These are phyloP conservation scores for Lasioglossum lativentre DNA, from an alignment of 2,888 invertebrate genomes.

Conservation along the genomic window DNA sequence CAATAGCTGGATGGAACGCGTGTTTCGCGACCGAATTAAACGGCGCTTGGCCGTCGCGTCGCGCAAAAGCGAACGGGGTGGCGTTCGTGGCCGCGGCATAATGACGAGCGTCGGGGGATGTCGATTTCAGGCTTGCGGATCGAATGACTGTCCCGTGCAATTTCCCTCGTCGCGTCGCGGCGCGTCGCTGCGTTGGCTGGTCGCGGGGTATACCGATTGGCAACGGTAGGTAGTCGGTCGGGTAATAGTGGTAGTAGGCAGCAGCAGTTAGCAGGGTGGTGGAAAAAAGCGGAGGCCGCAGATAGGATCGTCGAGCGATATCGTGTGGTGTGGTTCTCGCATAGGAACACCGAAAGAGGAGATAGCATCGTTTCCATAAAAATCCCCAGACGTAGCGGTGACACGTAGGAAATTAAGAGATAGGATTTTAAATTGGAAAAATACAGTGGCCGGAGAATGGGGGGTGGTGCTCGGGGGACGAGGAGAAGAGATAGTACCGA, in stretches of 20 bases:
- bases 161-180: slow-evolving; percentile 66
- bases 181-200: neutral
- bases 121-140: slow-evolving; percentile 56
- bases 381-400: slow-evolving; percentile 80
- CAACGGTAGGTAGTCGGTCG: neutral
- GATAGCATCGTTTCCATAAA: slow-evolving; percentile 79
- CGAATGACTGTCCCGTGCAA: slow-evolving; percentile 70
- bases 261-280: neutral
- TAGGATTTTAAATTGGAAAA: slow-evolving; percentile 83
- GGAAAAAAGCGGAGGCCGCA: slow-evolving; percentile 50
- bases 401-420: slow-evolving; percentile 83
- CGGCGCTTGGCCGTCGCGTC: neutral
- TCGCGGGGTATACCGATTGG: slow-evolving; percentile 4
- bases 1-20: neutral
- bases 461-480: slow-evolving; percentile 20
- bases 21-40: neutral
- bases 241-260: neutral
- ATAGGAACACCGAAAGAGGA: slow-evolving; percentile 76
- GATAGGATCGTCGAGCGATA: slow-evolving; percentile 75
- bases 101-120: slow-evolving; percentile 47
- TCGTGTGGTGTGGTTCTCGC: slow-evolving; percentile 70
- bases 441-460: slow-evolving; percentile 70
- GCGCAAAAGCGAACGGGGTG: slow-evolving; percentile 15
- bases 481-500: slow-evolving; percentile 53
- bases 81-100: slow-evolving; percentile 18